phyloP scores from a whole-genome alignment of 2,797 vertebrate genomes.

The Malurus leucopterus region DNA sequence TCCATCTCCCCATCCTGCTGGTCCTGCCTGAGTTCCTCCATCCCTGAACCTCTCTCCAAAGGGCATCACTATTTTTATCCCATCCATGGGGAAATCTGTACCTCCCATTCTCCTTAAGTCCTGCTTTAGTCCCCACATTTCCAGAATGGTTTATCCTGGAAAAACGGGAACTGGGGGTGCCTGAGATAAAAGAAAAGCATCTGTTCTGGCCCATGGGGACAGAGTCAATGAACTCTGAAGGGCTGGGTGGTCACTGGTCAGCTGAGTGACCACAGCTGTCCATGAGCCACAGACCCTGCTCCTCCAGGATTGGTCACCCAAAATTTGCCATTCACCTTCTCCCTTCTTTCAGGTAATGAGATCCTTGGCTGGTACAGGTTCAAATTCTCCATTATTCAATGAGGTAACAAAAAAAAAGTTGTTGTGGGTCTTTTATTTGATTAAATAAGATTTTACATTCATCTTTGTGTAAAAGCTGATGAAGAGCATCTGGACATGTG shows the following conservation, averaged over 20 bases:
- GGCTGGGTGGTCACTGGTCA: neutral
- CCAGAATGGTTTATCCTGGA: neutral
- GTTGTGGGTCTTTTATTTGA: neutral
- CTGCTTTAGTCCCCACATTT: fast-evolving
- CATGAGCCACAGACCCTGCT: neutral
- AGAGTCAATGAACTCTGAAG: neutral
- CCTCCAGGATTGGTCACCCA: neutral
- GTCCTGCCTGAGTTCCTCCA: neutral
- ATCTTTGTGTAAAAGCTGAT: neutral
- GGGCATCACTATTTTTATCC: neutral
- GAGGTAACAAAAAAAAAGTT: neutral
- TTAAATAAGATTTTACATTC: neutral
- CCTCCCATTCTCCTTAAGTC: neutral
- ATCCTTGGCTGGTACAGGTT: neutral
- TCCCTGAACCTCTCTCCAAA: neutral
- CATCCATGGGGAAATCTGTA: neutral
- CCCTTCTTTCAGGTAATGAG: neutral
- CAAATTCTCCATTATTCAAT: neutral
- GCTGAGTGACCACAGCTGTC: neutral
- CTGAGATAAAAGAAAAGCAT: neutral
- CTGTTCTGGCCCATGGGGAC: neutral
- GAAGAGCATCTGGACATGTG: neutral
- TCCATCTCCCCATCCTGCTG: neutral
- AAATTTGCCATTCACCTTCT: neutral
- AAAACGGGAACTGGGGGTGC: neutral